phyloP scores from a whole-genome alignment of 1,140 invertebrate genomes.

The Micrasema longulum region DNA sequence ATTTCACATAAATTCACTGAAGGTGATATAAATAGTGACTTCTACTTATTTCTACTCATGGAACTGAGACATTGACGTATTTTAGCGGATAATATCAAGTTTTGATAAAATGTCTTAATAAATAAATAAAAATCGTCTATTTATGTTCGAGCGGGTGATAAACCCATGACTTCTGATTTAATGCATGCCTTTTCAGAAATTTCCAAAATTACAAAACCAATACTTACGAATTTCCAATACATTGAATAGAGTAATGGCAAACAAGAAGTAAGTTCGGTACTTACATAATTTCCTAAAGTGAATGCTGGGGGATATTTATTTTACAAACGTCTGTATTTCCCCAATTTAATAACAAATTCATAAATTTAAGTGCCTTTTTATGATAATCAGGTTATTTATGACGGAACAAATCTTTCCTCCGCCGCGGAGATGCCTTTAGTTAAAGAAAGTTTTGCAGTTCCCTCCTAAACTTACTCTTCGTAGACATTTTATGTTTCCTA shows the following conservation, averaged over 20 bases:
- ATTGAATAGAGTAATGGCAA: not conserved
- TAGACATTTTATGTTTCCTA: constrained; percentile 16
- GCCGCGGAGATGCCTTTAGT: constrained; percentile 21
- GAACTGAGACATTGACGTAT: too few relatives aligned
- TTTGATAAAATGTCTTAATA: too few relatives aligned
- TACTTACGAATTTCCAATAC: constrained; percentile 14
- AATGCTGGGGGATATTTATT: constrained; percentile 8
- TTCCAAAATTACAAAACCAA: too few relatives aligned
- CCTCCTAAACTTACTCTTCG: not conserved
- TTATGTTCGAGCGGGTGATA: too few relatives aligned
- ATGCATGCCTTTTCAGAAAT: too few relatives aligned
- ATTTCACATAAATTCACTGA: too few relatives aligned
- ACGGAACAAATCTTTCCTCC: constrained; percentile 43
- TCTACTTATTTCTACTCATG: too few relatives aligned
- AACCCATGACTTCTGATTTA: too few relatives aligned
- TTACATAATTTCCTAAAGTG: constrained; percentile 19
- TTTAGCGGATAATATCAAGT: too few relatives aligned
- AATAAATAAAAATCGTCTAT: too few relatives aligned
- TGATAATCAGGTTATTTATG: constrained; percentile 53
- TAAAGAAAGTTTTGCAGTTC: constrained; percentile 29
- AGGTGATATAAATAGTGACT: too few relatives aligned
- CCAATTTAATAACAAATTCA: constrained; percentile 41
- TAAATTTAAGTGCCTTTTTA: constrained; percentile 53
- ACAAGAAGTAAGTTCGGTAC: constrained; percentile 1
- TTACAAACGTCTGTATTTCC: constrained; percentile 33